Base-by-base conservation (phyloP, 2,113 vertebrate genomes). In the Python bivittatus region DNA sequence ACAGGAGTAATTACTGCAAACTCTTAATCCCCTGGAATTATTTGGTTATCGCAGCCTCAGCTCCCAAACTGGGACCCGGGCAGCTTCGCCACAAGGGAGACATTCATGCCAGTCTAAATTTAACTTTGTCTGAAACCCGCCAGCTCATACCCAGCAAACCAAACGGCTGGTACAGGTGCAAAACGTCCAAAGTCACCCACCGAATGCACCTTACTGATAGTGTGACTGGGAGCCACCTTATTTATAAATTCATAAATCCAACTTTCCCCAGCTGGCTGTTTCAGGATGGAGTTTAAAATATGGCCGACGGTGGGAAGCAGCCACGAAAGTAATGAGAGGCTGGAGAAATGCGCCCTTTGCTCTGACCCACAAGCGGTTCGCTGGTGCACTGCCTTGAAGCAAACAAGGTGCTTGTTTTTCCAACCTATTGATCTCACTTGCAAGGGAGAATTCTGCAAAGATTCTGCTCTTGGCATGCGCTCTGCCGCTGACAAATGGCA, bases 21-120 rank as follows among this genome's bases (percentile, higher is more conserved):
- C 58, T 91, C 92, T 52, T 52, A 91, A 95, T 91, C 91, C 91
- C 88, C 38, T 53, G 86, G 92, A 92, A 94, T 93, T 93, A 91
- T 52, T 93, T 8, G 1, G 57, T 92, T 94, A 94, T 89, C 94
- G 90, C 94, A 12, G 91, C 13, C 61, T 86, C 23, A 93, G 84
- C 92, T 92, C 56, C 88, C 64, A 90, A 90, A 91, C 86, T 88
- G 64, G 72, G 91, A 48, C 89, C 72, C 29, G 0, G 64, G 92
- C 29, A 86, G 90, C 84, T 61, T 90, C 68, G 89, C 94, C 86
- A 95, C 95, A 94, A 92, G 92, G 33, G 33, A 89, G 38, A 87
- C 84, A 90, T 93, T 92, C 92, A 88, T 23, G 29, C 29, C 12
- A 7, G 86, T 0, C 15, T 57, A 25, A 7, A 89, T 27, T 88